Conservation (phyloP, 2,888 invertebrate genomes). For the Cantharis nigra region DNA sequence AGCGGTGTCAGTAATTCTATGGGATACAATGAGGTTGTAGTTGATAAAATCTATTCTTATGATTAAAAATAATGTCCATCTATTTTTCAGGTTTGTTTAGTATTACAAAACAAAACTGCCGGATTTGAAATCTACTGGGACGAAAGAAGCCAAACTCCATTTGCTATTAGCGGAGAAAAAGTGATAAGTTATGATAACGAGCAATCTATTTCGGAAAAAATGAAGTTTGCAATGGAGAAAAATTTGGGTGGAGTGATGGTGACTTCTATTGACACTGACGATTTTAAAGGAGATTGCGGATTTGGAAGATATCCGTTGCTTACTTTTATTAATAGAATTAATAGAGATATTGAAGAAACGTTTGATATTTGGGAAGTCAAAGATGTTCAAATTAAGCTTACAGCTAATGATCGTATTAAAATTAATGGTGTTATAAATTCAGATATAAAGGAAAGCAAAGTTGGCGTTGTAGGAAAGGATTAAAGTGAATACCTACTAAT, state of each 20-base stretch:
- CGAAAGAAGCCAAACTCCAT: conserved; percentile 66
- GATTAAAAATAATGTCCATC: not conserved
- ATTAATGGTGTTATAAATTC: no score
- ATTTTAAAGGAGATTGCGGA: no score
- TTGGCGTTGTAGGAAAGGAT: no score
- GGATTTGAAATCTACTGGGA: conserved; percentile 65
- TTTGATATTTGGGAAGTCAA: no score
- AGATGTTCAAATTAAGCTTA: no score
- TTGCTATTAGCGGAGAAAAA: conserved; percentile 63
- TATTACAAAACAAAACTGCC: conserved; percentile 62
- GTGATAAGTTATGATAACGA: conserved; percentile 79
- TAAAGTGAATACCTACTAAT: no score
- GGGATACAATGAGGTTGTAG: conserved; percentile 81
- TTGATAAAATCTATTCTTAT: no score
- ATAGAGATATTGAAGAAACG: no score
- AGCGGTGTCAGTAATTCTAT: conserved; percentile 49
- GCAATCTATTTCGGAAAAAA: conserved; percentile 76
- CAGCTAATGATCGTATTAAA: no score
- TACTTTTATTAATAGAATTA: conserved; percentile 75
- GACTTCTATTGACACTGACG: conserved; percentile 90
- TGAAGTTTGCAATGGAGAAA: conserved; percentile 66
- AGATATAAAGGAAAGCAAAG: no score
- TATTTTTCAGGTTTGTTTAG: conserved; percentile 64
- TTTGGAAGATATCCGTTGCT: conserved; percentile 72
- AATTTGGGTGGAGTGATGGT: conserved; percentile 81